These are phyloP conservation scores for Dorcus hopei DNA, from an alignment of 2,888 invertebrate genomes.

Conservation along the genomic window DNA sequence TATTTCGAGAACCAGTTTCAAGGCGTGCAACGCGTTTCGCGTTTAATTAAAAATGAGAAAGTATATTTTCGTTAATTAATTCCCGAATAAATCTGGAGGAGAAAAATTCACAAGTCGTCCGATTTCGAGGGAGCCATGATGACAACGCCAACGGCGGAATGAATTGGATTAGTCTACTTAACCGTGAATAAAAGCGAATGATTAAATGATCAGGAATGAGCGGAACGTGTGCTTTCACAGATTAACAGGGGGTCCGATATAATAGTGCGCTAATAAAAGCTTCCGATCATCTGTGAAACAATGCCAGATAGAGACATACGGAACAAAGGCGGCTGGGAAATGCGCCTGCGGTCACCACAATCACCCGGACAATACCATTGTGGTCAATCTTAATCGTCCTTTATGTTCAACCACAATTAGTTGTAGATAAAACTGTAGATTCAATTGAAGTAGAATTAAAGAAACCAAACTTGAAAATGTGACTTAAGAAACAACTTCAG, in stretches of 20 bases:
- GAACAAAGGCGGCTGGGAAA: slow-evolving; percentile 26
- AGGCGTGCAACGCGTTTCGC: too few species aligned
- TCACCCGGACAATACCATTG: slow-evolving; percentile 28
- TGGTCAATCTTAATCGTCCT: slow-evolving; percentile 30
- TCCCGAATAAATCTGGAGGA: too few species aligned
- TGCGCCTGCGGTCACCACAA: slow-evolving; percentile 26
- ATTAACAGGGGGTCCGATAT: slow-evolving; percentile 10
- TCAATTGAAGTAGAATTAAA: background rate
- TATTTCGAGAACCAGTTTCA: too few species aligned
- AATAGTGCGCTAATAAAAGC: slow-evolving; percentile 23
- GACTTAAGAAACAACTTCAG: too few species aligned
- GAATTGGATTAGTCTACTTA: slow-evolving; percentile 1
- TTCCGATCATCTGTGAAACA: slow-evolving; percentile 29
- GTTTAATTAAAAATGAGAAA: too few species aligned
- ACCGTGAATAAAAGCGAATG: background rate
- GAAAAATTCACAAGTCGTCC: too few species aligned
- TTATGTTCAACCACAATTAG: slow-evolving; percentile 26
- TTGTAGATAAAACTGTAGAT: slow-evolving; percentile 8
- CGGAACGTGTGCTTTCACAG: slow-evolving; percentile 11
- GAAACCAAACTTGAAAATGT: too few species aligned
- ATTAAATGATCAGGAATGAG: slow-evolving; percentile 5
- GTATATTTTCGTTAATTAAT: too few species aligned
- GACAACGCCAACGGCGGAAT: background rate
- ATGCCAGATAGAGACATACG: slow-evolving; percentile 24
- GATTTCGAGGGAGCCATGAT: too few species aligned